These are phyloP conservation scores for Zaprionus ornatus DNA, from an alignment of 1,140 invertebrate genomes.

Conservation along the genomic window DNA sequence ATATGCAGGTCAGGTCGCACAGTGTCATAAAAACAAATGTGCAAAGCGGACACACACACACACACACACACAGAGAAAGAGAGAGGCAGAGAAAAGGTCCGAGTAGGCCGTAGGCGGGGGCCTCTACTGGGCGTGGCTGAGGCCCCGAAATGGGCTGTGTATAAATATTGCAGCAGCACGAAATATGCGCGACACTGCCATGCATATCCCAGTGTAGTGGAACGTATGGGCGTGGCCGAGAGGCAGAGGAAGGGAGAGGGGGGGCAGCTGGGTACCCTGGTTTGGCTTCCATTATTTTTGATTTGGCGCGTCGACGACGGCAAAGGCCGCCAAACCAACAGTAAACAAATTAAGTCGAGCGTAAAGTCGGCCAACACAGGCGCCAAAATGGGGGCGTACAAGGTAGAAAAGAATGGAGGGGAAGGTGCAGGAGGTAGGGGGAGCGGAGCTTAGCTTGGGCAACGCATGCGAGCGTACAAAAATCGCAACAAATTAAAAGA, in stretches of 20 bases:
- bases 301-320: constrained; percentile 62
- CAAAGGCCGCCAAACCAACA: constrained; percentile 76
- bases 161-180: constrained; percentile 72
- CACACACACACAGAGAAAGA: constrained; percentile 4
- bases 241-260: background rate
- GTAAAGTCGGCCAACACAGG: constrained; percentile 64
- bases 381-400: constrained; percentile 29
- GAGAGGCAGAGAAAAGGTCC: background rate
- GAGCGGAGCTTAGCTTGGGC: background rate
- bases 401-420: background rate
- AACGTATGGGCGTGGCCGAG: background rate
- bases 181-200: constrained; percentile 66
- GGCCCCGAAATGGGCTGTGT: constrained; percentile 23
- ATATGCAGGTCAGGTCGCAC: constrained; percentile 56
- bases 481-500: constrained; percentile 80
- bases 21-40: constrained; percentile 77
- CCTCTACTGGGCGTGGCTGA: background rate
- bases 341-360: constrained; percentile 81
- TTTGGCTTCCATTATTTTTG: constrained; percentile 51
- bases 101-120: background rate
- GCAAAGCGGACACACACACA: constrained; percentile 37
- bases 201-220: background rate
- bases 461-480: constrained; percentile 63
- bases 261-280: background rate
- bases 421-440: background rate